Percentiles rank a stretch among this genome's conserved stretches.
Conservation (phyloP, 2,113 vertebrate genomes). For the Hypomesus transpacificus region DNA sequence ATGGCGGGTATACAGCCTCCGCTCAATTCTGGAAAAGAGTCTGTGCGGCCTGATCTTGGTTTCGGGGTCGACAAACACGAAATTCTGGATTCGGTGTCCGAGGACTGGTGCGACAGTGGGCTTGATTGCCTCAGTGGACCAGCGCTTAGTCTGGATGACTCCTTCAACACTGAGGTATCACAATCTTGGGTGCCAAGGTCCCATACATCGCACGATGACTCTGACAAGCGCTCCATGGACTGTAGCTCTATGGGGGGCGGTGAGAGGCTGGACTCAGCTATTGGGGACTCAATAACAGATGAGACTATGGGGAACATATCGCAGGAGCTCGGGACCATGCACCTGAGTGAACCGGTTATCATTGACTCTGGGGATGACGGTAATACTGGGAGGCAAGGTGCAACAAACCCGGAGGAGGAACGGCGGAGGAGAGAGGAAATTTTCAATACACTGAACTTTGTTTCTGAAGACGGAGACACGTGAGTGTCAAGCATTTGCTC, state of each 20-base stretch:
- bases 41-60: conserved; percentile 25
- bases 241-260: conserved; percentile 29
- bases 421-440: conserved; percentile 34
- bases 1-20: conserved; percentile 40
- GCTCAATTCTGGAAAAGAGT: conserved; percentile 27
- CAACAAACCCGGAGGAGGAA: conserved; percentile 12
- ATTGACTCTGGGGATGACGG: conserved; percentile 3
- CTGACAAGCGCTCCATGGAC: not conserved
- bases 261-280: conserved; percentile 55
- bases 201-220: not conserved
- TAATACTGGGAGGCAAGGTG: not conserved
- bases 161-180: conserved; percentile 25
- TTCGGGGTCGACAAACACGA: conserved; percentile 25
- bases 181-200: not conserved
- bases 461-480: conserved; percentile 79
- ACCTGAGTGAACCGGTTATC: conserved; percentile 37
- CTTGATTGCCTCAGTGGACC: conserved; percentile 69
- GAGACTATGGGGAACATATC: conserved; percentile 48
- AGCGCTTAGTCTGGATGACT: conserved; percentile 34
- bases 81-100: conserved; percentile 27
- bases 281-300: conserved; percentile 58
- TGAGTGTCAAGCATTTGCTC: conserved; percentile 48
- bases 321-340: conserved; percentile 45
- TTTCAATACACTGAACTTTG: conserved; percentile 63
- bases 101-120: conserved; percentile 79